Percentiles rank a stretch among this genome's conserved stretches.
These are phyloP conservation scores for Thripadectes ignobilis DNA, from an alignment of 2,797 vertebrate genomes.

Conservation along the genomic window DNA sequence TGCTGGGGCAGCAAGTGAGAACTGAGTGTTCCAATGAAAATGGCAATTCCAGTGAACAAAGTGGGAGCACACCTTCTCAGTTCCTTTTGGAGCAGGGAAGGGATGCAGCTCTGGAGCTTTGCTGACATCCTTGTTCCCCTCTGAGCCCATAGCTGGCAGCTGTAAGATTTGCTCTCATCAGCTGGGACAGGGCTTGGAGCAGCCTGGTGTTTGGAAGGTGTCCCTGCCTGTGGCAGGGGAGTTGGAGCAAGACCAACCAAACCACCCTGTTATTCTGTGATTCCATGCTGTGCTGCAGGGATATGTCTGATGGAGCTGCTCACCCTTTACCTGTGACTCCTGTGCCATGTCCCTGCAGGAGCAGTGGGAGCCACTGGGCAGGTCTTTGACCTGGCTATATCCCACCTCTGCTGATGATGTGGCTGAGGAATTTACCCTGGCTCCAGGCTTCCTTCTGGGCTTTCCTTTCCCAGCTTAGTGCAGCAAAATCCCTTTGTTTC, in stretches of 20 bases:
- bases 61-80: neutral
- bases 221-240: neutral
- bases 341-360: neutral
- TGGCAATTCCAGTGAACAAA: neutral
- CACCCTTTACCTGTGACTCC: neutral
- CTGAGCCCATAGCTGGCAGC: neutral
- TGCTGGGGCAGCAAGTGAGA: neutral
- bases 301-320: neutral
- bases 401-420: neutral
- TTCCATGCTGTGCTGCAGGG: neutral
- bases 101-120: neutral
- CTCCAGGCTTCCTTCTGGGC: neutral
- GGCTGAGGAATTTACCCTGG: neutral
- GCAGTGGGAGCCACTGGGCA: neutral
- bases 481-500: neutral
- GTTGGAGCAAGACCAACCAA: neutral
- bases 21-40: neutral
- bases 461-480: neutral
- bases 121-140: neutral
- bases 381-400: rapidly evolving
- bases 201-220: neutral
- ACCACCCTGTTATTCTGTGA: neutral
- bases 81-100: neutral
- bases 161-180: neutral
- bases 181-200: neutral